These are phyloP conservation scores for Tiaroga cobitis DNA, from an alignment of 2,797 vertebrate genomes.

Conservation along the genomic window DNA sequence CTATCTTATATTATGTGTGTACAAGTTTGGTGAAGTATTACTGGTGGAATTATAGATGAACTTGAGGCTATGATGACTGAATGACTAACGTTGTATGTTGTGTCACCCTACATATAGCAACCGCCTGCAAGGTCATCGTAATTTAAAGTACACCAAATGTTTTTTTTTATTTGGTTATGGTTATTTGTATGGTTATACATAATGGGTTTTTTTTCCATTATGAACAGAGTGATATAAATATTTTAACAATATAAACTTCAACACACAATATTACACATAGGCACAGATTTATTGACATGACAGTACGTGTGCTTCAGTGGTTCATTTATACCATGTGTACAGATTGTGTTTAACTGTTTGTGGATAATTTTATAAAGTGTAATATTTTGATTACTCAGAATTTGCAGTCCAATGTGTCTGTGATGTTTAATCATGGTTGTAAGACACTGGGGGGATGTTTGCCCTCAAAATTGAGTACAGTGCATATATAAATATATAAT, in stretches of 20 bases:
- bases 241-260: background rate
- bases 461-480: background rate
- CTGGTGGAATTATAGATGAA: no score
- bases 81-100: background rate
- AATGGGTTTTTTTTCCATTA: no score
- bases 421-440: background rate
- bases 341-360: background rate
- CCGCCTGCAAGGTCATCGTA: conserved; percentile 24
- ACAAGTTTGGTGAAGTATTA: background rate
- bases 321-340: background rate
- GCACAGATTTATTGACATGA: background rate
- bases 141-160: background rate
- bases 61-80: background rate
- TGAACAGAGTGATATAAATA: background rate
- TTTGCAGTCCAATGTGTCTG: background rate
- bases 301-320: background rate
- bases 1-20: background rate
- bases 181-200: no score
- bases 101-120: background rate
- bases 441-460: background rate
- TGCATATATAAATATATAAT: no score
- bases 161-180: background rate
- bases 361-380: background rate
- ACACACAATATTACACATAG: background rate
- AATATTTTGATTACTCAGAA: background rate